These are phyloP conservation scores for Leptopilina clavipes DNA, from an alignment of 1,140 invertebrate species.

Conservation along the genomic window DNA sequence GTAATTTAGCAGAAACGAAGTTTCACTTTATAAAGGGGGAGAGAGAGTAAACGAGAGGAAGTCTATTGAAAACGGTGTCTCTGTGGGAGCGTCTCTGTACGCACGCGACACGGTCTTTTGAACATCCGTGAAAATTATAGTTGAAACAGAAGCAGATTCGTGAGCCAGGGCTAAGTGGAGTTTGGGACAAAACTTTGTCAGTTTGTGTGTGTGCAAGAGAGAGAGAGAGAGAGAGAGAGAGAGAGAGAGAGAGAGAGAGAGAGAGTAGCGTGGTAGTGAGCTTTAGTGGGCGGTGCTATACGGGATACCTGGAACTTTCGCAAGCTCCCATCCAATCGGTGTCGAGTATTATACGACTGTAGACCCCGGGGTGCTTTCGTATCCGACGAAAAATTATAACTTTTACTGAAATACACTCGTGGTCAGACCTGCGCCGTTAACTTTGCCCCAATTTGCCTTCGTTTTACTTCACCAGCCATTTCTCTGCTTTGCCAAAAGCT, in stretches of 20 bases:
- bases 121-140: conserved; percentile 31
- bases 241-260: neutral
- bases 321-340: conserved; percentile 68
- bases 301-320: conserved; percentile 69
- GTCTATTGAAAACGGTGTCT: conserved; percentile 33
- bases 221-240: conserved; percentile 7
- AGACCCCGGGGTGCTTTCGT: conserved; percentile 42
- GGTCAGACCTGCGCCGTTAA: conserved; percentile 54
- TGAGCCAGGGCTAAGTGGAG: conserved; percentile 39
- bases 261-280: neutral
- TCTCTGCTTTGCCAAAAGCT: conserved; percentile 11
- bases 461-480: conserved; percentile 27
- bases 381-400: conserved; percentile 58
- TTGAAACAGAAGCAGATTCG: conserved; percentile 40
- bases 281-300: conserved; percentile 64
- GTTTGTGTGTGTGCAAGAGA: conserved; percentile 43
- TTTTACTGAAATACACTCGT: conserved; percentile 58
- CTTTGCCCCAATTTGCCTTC: conserved; percentile 55
- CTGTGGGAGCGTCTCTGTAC: conserved; percentile 11
- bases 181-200: conserved; percentile 68
- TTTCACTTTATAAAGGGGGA: neutral
- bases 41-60: conserved; percentile 26
- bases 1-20: conserved; percentile 33
- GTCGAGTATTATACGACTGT: conserved; percentile 36
- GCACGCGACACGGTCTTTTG: conserved; percentile 32